Evolutionary conservation across 2,797 vertebrate species (phyloP), one percentile per base, ranked within the genome.

Genomic region (Discoglossus pictus): DNA sequence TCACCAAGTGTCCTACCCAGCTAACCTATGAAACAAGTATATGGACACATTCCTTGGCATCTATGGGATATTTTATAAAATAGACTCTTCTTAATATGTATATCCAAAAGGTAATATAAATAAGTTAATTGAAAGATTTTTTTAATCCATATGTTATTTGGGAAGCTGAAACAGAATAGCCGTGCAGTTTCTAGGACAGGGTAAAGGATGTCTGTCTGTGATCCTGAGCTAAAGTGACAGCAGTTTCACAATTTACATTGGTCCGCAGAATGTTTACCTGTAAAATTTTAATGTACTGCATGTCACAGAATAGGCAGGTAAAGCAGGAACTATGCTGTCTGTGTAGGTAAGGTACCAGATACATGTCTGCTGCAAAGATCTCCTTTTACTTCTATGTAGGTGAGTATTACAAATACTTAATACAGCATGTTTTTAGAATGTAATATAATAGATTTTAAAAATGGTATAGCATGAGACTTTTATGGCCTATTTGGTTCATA

Each of bases 201-300:
- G 40, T 39, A 61, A 61, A 51, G 51, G 42, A 48, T 62, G 67
- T 25, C 59, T 34, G 20, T 42, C 59, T 55, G 25, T 35, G 39
- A 43, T 24, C 55, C 31, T 13, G 15, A 16, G 68, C 54, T 50
- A 63, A 50, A 34, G 21, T 63, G 68, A 70, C 68, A 63, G 51
- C 52, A 13, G 16, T 35, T 51, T 63, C 51, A 56, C 60, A 35
- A 34, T 55, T 69, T 50, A 62, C 59, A 40, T 69, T 55, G 52
- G 60, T 58, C 60, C 63, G 23, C 43, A 47, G 60, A 58, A 58
- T 70, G 68, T 70, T 70, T 63, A 58, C 52, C 44, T 70, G 34
- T 70, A 52, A 70, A 70, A 70, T n/a, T 50, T 70, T 70, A 70
- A 70, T 70, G 68, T 21, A 8, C 43, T 47, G 43, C 52, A 51